phyloP scores from a whole-genome alignment of 2,888 invertebrate genomes.

The Leucania comma region DNA sequence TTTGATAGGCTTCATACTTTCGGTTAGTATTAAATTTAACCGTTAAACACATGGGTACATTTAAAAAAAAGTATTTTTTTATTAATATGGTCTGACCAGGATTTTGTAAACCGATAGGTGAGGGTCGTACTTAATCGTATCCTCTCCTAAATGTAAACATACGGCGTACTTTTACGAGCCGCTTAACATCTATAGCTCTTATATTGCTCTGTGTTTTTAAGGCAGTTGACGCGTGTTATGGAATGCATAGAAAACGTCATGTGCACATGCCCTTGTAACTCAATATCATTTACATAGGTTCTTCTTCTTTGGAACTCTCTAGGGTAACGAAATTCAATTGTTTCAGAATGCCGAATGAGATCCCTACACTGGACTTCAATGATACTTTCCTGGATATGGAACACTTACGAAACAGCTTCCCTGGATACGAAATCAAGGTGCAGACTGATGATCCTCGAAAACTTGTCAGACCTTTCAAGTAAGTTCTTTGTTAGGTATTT shows the following conservation, averaged over 20 bases:
- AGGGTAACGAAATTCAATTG: not conserved
- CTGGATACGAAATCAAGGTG: slow-evolving; percentile 94
- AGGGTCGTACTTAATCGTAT: too few relatives aligned
- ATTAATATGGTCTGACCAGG: too few relatives aligned
- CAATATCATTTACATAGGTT: not conserved
- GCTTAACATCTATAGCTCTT: not conserved
- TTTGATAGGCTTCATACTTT: too few relatives aligned
- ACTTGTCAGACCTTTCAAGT: slow-evolving; percentile 95
- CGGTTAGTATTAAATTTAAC: too few relatives aligned
- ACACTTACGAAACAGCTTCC: slow-evolving; percentile 97
- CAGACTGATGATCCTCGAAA: slow-evolving; percentile 92
- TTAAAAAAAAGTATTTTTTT: too few relatives aligned
- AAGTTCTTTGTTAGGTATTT: slow-evolving; percentile 66
- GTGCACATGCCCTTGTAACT: not conserved
- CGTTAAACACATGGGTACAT: too few relatives aligned
- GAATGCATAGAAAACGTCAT: not conserved
- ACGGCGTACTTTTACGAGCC: not conserved
- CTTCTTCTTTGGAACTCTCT: not conserved
- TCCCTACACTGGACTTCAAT: slow-evolving; percentile 97
- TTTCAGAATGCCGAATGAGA: slow-evolving; percentile 96
- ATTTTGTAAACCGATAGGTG: too few relatives aligned
- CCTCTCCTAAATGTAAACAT: too few relatives aligned
- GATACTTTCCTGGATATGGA: slow-evolving; percentile 98
- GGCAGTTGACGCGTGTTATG: not conserved
- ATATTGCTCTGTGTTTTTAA: not conserved